Conservation (phyloP, 2,888 invertebrate species). For the Eristalinus aeneus region DNA sequence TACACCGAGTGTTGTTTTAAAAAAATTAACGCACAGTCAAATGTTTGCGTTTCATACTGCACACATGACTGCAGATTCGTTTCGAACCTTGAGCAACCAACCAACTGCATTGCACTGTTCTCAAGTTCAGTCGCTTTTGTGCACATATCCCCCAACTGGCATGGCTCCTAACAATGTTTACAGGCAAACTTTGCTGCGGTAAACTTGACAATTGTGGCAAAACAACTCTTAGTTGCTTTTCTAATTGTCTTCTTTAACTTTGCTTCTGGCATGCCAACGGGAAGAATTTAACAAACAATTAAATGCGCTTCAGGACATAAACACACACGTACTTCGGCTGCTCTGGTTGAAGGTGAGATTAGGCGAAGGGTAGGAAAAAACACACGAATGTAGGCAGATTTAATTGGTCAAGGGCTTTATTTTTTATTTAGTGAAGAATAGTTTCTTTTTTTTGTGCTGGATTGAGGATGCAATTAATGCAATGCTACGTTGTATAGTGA, state of each 20-base stretch:
- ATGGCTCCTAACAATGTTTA: background rate
- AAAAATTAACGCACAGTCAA: background rate
- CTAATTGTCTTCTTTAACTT: background rate
- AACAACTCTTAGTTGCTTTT: background rate
- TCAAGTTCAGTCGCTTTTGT: background rate
- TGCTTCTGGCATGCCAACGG: background rate
- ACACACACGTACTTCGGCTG: background rate
- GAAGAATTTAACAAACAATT: background rate
- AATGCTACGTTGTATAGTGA: no score
- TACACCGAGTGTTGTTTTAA: background rate
- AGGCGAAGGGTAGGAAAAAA: background rate
- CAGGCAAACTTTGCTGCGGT: background rate
- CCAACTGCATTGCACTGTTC: background rate
- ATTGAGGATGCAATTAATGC: no score
- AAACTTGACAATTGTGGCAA: background rate
- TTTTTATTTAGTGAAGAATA: background rate
- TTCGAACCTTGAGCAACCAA: background rate
- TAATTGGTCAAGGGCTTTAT: background rate
- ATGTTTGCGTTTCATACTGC: no score
- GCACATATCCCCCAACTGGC: background rate
- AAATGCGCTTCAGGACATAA: background rate
- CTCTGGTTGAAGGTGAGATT: background rate
- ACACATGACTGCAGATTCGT: background rate
- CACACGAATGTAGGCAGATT: background rate
- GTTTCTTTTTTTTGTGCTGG: background rate